These are phyloP conservation scores for Athene cunicularia DNA, from an alignment of 2,113 vertebrate species.

Conservation along the genomic window DNA sequence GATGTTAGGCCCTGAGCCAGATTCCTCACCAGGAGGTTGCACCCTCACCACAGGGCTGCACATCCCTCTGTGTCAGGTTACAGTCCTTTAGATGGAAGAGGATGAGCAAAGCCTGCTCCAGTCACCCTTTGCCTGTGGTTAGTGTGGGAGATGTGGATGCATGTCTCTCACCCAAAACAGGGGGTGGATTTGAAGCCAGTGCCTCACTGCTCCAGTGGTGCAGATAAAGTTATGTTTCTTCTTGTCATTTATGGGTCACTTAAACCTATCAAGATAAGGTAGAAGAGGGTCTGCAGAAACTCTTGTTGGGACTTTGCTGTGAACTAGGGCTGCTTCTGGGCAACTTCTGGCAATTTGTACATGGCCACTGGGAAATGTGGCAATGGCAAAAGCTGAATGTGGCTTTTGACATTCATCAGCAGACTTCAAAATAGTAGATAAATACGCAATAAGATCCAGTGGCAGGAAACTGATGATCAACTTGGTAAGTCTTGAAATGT, in stretches of 20 bases:
- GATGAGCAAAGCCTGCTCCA: background rate
- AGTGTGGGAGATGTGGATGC: background rate
- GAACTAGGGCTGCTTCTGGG: background rate
- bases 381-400: background rate
- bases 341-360: background rate
- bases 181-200: background rate
- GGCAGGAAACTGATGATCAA: background rate
- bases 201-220: background rate
- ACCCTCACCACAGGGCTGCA: background rate
- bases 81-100: background rate
- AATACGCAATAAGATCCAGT: background rate
- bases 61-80: background rate
- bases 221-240: background rate
- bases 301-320: background rate
- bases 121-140: background rate
- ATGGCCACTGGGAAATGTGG: background rate
- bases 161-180: background rate
- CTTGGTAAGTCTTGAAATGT: background rate
- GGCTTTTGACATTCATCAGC: background rate
- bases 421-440: background rate
- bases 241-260: background rate
- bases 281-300: background rate
- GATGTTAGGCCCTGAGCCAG: slow-evolving; percentile 12
- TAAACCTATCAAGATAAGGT: background rate
- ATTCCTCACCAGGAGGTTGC: background rate